A percentile compares a stretch with the other conserved stretches of the same genome.
Evolutionary conservation across 2,797 vertebrate species (phyloP).

Genomic region (Hephaestus fuliginosus): DNA sequence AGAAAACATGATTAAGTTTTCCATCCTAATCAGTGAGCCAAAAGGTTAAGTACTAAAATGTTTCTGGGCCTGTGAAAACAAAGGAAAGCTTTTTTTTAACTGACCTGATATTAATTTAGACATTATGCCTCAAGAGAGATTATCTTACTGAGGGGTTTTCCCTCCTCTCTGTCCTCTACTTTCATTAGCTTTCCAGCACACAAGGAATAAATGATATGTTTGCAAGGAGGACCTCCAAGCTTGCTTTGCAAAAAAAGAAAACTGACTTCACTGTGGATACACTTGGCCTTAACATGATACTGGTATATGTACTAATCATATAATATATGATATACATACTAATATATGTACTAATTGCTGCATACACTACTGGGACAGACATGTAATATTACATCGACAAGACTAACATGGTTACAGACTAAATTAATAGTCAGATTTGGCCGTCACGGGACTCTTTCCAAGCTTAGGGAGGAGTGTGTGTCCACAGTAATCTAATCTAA

Average conservation of each 20-base stretch:
- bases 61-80: slow-evolving; percentile 2
- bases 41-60: not conserved
- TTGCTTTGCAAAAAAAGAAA: not conserved
- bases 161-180: not conserved
- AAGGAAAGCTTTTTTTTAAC: slow-evolving; percentile 13
- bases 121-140: not conserved
- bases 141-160: slow-evolving; percentile 4
- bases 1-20: slow-evolving; percentile 12
- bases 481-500: slow-evolving; percentile 18
- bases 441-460: not conserved
- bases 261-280: not conserved
- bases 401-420: not conserved
- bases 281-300: not conserved
- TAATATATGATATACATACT: too few relatives aligned
- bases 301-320: not conserved
- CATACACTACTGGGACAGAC: not conserved
- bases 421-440: not conserved
- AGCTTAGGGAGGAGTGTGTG: not conserved
- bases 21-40: not conserved
- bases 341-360: not conserved
- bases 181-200: slow-evolving; percentile 8
- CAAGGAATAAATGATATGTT: slow-evolving; percentile 2
- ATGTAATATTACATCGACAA: not conserved
- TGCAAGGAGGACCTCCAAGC: slow-evolving; percentile 1
- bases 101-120: slow-evolving; percentile 2